Percentiles rank a stretch among this genome's conserved stretches.
These are phyloP conservation scores for Urophycis tenuis DNA, from an alignment of 2,797 vertebrate genomes.

Conservation along the genomic window DNA sequence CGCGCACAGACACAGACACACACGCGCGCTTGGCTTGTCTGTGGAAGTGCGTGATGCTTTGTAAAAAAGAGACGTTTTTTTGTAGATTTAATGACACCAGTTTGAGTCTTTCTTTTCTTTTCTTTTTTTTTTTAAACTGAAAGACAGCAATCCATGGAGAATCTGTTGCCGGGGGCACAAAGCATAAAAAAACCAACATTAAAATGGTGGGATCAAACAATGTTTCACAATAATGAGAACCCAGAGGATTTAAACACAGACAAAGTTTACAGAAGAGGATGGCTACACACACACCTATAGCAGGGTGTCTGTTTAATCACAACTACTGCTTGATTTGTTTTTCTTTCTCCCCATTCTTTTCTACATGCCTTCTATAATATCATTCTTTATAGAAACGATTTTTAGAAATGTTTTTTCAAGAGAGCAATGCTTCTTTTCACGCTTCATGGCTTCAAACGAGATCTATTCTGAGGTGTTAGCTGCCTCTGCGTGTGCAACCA, in stretches of 20 bases:
- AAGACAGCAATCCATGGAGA: constrained; percentile 9
- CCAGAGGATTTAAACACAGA: constrained; percentile 38
- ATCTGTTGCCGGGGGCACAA: constrained; percentile 35
- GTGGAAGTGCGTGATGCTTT: neutral
- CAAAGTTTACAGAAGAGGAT: constrained; percentile 11
- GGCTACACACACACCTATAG: neutral
- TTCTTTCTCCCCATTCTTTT: neutral
- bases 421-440: neutral
- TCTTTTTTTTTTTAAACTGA: constrained; percentile 1
- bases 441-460: neutral
- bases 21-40: neutral
- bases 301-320: neutral
- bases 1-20: neutral
- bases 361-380: neutral
- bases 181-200: constrained; percentile 41
- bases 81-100: neutral
- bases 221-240: constrained; percentile 53
- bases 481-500: neutral
- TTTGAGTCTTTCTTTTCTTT: neutral
- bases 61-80: neutral
- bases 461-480: neutral
- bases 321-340: neutral
- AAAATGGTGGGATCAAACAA: constrained; percentile 54
- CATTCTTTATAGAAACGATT: no score
- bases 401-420: no score